A percentile compares a stretch with the other conserved stretches of the same genome.
Evolutionary conservation across 2,797 vertebrate genomes (phyloP).

Genomic region (Tauraco hartlaubi): DNA sequence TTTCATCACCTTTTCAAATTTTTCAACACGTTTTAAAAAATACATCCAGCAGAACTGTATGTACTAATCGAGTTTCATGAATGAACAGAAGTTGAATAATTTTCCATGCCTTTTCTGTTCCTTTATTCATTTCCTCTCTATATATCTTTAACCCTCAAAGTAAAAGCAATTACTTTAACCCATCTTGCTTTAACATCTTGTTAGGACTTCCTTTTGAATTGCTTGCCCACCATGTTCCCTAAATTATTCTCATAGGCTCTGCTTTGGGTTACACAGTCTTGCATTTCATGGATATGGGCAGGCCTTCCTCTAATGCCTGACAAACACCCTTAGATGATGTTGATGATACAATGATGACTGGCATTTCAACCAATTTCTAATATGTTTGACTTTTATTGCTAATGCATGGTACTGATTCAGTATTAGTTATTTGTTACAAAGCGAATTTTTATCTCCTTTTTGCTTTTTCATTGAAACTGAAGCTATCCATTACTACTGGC

Average conservation of each 20-base stretch:
- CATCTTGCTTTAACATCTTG: not conserved
- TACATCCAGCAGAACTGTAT: rapidly evolving
- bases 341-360: not conserved
- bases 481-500: rapidly evolving
- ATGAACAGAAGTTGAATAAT: not conserved
- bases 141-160: not conserved
- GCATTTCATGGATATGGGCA: not conserved
- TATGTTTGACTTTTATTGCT: not conserved
- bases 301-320: not conserved
- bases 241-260: not conserved
- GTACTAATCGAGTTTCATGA: not conserved
- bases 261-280: not conserved
- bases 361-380: not conserved
- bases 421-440: not conserved
- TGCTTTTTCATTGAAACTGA: not conserved
- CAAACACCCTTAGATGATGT: not conserved
- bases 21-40: not conserved
- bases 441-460: not conserved
- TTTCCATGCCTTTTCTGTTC: not conserved
- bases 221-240: not conserved
- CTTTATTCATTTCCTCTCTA: not conserved
- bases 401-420: not conserved
- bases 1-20: not conserved
- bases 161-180: not conserved
- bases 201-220: not conserved